Base-by-base conservation (phyloP, 1,140 invertebrate species). In the Scaptomyza montana region DNA sequence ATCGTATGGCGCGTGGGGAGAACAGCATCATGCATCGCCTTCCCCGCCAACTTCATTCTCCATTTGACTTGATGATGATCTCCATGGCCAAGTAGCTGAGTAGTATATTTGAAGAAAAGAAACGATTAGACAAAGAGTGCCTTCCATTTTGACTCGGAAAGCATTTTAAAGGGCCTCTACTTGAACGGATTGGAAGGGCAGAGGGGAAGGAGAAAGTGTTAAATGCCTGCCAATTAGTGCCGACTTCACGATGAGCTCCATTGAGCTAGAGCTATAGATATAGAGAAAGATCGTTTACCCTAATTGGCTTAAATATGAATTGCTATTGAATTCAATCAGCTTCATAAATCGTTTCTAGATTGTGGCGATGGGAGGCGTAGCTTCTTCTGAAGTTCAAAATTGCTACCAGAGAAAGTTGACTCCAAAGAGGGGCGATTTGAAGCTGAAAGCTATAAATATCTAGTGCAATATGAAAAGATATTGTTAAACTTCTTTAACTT, bases 251-350 rank as follows among this genome's bases (percentile, higher is more conserved):
- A 54, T 65, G 39, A 43, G 60, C 61, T 67, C 50, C 51, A 72
- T 62, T 59, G 65, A 59, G 68, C 33, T 36, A 9, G 1, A 33
- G 30, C 16, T 16, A 1, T 16, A 16, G 16, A 16, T 16, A 33
- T 3, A 36, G 33, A 6, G 7, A 9, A 9, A 54, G 61, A 71
- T 81, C 64, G 81, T 66, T 73, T 36, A 47, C 43, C 46, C 75
- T 87, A 86, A 86, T 86, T 86, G 84, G 75, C 78, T 82, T 54
- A 86, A 86, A 82, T 86, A 86, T 89, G 84, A 82, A 86, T 78
- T 57, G 84, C 65, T 65, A 66, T 68, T 77, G 49, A 74, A 28
- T 67, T 75, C 68, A 65, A 86, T 80, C 62, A 49, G 8, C 36
- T 47, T 50, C 61, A 86, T 82, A 73, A 76, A 86, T 89, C 59